A percentile compares a stretch with the other conserved stretches of the same genome.
Evolutionary conservation across 2,888 invertebrate species (phyloP).

Genomic region (Achlya flavicornis): DNA sequence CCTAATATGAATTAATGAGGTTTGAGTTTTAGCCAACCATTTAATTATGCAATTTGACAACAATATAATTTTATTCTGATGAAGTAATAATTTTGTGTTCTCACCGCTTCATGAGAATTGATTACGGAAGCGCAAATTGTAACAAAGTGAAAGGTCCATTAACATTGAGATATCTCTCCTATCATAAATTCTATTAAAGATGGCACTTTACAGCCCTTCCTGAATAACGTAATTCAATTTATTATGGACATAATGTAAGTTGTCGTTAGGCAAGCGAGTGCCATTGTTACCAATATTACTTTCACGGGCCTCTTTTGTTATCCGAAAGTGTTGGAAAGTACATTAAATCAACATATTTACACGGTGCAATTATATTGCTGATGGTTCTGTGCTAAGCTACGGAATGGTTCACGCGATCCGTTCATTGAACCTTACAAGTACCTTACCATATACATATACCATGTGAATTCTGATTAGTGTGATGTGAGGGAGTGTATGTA

Average conservation of each 20-base stretch:
- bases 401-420: slow-evolving; percentile 44
- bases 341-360: slow-evolving; percentile 57
- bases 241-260: slow-evolving; percentile 13
- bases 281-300: slow-evolving; percentile 53
- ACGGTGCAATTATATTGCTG: slow-evolving; percentile 53
- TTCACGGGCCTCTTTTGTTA: slow-evolving; percentile 66
- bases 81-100: not conserved
- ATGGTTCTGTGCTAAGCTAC: slow-evolving; percentile 30
- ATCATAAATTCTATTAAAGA: slow-evolving; percentile 4
- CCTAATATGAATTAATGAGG: too few species aligned
- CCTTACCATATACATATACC: slow-evolving; percentile 19
- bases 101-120: not conserved
- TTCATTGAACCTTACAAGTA: slow-evolving; percentile 37
- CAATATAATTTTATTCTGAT: not conserved
- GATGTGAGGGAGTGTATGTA: not conserved
- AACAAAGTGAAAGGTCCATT: slow-evolving; percentile 4
- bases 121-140: slow-evolving; percentile 1
- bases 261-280: slow-evolving; percentile 20
- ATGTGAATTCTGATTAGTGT: slow-evolving; percentile 19
- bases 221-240: slow-evolving; percentile 14
- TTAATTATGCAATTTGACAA: not conserved
- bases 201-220: slow-evolving; percentile 2
- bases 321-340: slow-evolving; percentile 74
- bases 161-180: not conserved
- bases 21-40: not conserved